Conservation (phyloP, 2,113 vertebrate genomes). For the Gallinago undulata region DNA sequence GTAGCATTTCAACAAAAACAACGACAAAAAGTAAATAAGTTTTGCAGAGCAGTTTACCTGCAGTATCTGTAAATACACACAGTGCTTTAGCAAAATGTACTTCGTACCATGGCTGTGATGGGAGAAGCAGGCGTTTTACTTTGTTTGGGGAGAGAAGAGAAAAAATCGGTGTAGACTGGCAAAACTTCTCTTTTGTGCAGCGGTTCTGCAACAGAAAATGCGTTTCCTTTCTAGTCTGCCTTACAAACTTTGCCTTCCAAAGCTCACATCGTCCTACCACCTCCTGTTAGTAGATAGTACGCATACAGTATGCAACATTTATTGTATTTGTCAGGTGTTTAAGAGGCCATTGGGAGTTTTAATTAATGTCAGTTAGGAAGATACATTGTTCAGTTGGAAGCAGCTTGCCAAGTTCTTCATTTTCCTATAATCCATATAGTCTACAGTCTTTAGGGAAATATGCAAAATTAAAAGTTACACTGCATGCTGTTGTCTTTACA, state of each 20-base stretch:
- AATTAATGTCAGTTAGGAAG: conserved; percentile 92
- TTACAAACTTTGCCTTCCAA: conserved; percentile 68
- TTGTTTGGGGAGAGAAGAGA: conserved; percentile 16
- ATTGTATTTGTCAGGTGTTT: conserved; percentile 90
- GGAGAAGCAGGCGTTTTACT: conserved; percentile 30
- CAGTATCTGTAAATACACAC: neutral
- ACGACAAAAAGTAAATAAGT: conserved; percentile 6
- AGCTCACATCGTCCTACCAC: conserved; percentile 57
- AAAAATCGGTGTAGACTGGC: neutral
- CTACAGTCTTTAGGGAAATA: conserved; percentile 85
- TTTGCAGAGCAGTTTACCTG: neutral
- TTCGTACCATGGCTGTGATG: neutral
- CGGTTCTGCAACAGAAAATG: conserved; percentile 30
- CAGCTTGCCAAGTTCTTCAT: conserved; percentile 87
- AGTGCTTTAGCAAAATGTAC: neutral
- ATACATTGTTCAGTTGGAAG: conserved; percentile 85
- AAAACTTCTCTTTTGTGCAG: conserved; percentile 42
- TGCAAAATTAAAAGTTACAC: conserved; percentile 90
- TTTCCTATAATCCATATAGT: conserved; percentile 87
- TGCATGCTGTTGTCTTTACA: conserved; percentile 88
- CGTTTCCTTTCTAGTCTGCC: conserved; percentile 53
- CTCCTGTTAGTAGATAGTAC: conserved; percentile 74
- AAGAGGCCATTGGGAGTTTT: conserved; percentile 88
- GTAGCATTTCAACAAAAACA: conserved; percentile 9
- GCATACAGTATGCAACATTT: conserved; percentile 84